Base-by-base conservation (phyloP, 2,888 invertebrate genomes). In the Acanthacorydalis orientalis region DNA sequence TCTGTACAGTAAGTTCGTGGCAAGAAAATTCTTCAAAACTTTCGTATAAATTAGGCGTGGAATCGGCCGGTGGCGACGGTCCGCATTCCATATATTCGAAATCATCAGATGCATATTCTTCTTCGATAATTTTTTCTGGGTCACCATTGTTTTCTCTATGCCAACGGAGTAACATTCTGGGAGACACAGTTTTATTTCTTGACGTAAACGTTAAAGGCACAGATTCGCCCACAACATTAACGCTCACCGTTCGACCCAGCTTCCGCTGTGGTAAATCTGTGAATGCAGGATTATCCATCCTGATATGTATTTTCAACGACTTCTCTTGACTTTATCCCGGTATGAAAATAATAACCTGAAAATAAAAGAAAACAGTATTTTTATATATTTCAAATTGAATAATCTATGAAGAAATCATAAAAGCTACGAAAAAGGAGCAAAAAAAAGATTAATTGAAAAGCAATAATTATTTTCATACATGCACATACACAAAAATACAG, bases 51-150 rank as follows among this genome's bases (percentile, higher is more conserved):
- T 82, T 81, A 54, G 83, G 81, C 41, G 83, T 82, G 64, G 83
- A 83, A 64, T 86, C 85, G 49, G 83, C 80, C 32, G 84, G 84
- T 8, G 84, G 84, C 14, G 84, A 82, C 37, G 81, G 81, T 49
- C 84, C 84, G 57, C 80, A 82, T 62, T 83, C 82, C 72, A 84
- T 81, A 64, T 80, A 83, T 64, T 80, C 80, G 63, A 80, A 78
- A 64, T 80, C 80, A 42, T 73, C 76, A 56, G 79, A 75, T 51
- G 80, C 78, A 60, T 73, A 76, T 60, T 78, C 79, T 52, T 80
- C 74, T 60, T 80, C 80, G 56, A 80, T 70, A 63, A 77, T 59
- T 38, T 59, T 58, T 49, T 63, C 63, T 11, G 64, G 62, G 48
- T 65, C 63, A 12, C 56, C 57, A 9, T 56, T 56, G 14, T 55